phyloP scores from a whole-genome alignment of 2,888 invertebrate genomes.

The Eupithecia pulchellata region DNA sequence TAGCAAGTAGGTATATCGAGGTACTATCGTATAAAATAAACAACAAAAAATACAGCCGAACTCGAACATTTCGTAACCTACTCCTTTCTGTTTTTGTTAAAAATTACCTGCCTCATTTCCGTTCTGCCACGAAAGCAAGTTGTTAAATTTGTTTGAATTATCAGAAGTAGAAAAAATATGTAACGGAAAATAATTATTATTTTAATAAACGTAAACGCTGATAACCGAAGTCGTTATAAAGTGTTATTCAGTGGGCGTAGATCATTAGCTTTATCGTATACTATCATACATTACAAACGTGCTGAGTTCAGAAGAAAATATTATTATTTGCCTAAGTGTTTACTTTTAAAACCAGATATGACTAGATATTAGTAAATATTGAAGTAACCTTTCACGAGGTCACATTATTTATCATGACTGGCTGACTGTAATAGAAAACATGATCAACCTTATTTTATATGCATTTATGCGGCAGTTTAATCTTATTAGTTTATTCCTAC shows the following conservation, averaged over 20 bases:
- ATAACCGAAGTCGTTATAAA: background rate
- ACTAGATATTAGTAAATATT: slow-evolving; percentile 22
- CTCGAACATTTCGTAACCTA: background rate
- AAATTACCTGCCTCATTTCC: background rate
- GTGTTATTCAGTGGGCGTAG: slow-evolving; percentile 17
- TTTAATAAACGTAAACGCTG: background rate
- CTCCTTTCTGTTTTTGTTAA: too few relatives aligned
- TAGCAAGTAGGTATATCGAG: background rate
- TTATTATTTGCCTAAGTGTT: slow-evolving; percentile 12
- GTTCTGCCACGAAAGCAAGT: background rate
- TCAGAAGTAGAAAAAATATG: background rate
- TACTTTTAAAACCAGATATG: slow-evolving; percentile 9
- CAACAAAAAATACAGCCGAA: background rate
- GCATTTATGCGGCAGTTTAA: background rate
- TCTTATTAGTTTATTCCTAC: background rate
- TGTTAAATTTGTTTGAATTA: background rate
- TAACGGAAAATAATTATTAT: background rate
- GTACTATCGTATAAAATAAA: background rate
- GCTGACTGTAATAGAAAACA: background rate
- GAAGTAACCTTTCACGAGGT: slow-evolving; percentile 14
- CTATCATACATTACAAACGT: slow-evolving; percentile 8
- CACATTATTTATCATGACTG: background rate
- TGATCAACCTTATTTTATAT: background rate
- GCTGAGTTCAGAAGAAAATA: slow-evolving; percentile 21
- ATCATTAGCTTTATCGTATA: slow-evolving; percentile 14